These are phyloP conservation scores for Neodiprion pinetum DNA, from an alignment of 1,140 invertebrate genomes.

Conservation along the genomic window DNA sequence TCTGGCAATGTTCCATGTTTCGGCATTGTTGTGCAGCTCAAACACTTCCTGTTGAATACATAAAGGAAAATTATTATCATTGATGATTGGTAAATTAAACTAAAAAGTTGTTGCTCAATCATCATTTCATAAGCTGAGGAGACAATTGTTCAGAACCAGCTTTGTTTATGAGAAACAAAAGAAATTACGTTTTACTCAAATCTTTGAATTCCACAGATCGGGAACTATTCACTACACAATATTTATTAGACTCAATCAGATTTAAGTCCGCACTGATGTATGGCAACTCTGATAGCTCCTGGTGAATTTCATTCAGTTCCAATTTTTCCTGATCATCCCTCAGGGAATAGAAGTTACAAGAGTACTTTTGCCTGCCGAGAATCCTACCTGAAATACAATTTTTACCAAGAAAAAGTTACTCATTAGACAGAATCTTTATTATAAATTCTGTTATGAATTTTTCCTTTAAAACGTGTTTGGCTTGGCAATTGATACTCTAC, in stretches of 20 bases:
- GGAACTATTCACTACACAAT: slow-evolving; percentile 43
- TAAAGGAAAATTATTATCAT: slow-evolving; percentile 16
- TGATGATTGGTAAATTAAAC: not conserved
- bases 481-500: slow-evolving; percentile 11
- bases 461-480: slow-evolving; percentile 18
- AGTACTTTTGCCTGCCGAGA: slow-evolving; percentile 43
- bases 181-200: slow-evolving; percentile 1
- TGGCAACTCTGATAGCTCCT: slow-evolving; percentile 27
- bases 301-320: slow-evolving; percentile 27
- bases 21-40: slow-evolving; percentile 30
- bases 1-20: slow-evolving; percentile 34
- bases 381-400: slow-evolving; percentile 34
- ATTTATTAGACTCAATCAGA: slow-evolving; percentile 36
- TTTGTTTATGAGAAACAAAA: not conserved
- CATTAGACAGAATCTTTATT: slow-evolving; percentile 23
- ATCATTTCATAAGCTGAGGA: no score
- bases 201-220: slow-evolving; percentile 47
- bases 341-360: slow-evolving; percentile 33
- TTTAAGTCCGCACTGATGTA: slow-evolving; percentile 42
- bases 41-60: slow-evolving; percentile 32
- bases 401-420: not conserved
- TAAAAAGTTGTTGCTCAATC: no score
- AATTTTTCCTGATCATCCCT: slow-evolving; percentile 27
- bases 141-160: no score
- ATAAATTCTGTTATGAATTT: slow-evolving; percentile 23